These are phyloP conservation scores for Troides oblongomaculatus DNA, from an alignment of 2,888 invertebrate genomes.

Conservation along the genomic window DNA sequence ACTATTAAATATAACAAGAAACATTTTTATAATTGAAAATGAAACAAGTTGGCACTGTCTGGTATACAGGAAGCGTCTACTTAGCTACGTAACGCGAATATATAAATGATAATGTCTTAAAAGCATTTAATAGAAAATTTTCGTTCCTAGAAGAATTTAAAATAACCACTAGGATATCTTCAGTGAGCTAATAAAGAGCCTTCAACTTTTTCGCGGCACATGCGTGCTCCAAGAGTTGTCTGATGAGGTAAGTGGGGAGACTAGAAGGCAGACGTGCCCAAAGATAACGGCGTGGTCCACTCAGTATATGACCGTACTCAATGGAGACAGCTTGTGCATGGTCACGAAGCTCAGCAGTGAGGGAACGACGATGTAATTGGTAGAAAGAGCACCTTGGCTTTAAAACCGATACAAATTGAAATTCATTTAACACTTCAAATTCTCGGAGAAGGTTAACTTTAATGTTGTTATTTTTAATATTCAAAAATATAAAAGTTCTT, in stretches of 20 bases:
- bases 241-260: too few species aligned
- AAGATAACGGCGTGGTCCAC: too few species aligned
- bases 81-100: slow-evolving; percentile 6
- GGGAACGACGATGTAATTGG: not conserved
- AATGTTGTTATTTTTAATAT: slow-evolving; percentile 9
- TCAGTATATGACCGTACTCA: too few species aligned
- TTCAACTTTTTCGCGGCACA: too few species aligned
- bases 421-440: slow-evolving; percentile 8
- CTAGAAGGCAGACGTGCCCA: too few species aligned
- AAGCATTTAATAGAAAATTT: slow-evolving; percentile 2
- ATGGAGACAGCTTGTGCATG: too few species aligned
- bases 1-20: slow-evolving; percentile 32
- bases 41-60: slow-evolving; percentile 32
- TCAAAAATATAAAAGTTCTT: slow-evolving; percentile 34
- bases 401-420: slow-evolving; percentile 7
- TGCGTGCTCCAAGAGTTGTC: too few species aligned
- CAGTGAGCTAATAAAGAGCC: too few species aligned
- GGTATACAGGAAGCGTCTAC: slow-evolving; percentile 28
- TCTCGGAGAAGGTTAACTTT: slow-evolving; percentile 6
- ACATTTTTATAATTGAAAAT: slow-evolving; percentile 32
- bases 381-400: slow-evolving; percentile 3
- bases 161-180: too few species aligned
- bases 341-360: too few species aligned
- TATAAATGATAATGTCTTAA: not conserved
- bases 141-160: not conserved